Percentiles rank a stretch among this genome's conserved stretches.
Evolutionary conservation across 2,113 vertebrate species (phyloP).

Genomic region (Microcebus jonahi): DNA sequence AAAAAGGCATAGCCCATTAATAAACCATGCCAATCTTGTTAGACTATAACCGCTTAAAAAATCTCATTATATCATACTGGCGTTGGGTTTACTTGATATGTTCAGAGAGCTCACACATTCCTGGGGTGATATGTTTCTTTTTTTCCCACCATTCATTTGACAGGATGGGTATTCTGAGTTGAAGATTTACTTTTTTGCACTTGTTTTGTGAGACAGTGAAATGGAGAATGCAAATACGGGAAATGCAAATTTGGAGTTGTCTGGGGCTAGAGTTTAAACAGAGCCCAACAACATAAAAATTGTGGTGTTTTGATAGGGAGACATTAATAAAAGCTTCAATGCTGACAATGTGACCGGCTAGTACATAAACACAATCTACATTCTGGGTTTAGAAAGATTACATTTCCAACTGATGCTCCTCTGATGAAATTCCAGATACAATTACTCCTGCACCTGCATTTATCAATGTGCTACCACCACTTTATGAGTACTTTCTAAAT

Average conservation of each 20-base stretch:
- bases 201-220: slow-evolving; percentile 57
- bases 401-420: not conserved
- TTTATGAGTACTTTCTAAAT: not conserved
- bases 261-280: slow-evolving; percentile 43
- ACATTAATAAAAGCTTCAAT: slow-evolving; percentile 49
- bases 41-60: slow-evolving; percentile 23
- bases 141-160: not conserved
- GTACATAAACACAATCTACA: slow-evolving; percentile 44
- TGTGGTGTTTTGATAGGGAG: slow-evolving; percentile 44
- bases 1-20: slow-evolving; percentile 56
- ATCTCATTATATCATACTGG: slow-evolving; percentile 60
- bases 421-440: not conserved
- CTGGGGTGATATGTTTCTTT: slow-evolving; percentile 17
- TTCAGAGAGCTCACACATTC: slow-evolving; percentile 20
- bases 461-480: not conserved
- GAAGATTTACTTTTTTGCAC: slow-evolving; percentile 47
- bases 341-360: slow-evolving; percentile 37
- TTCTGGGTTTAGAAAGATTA: slow-evolving; percentile 30
- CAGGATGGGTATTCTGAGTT: slow-evolving; percentile 21
- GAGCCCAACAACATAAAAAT: slow-evolving; percentile 31
- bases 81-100: slow-evolving; percentile 44
- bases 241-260: slow-evolving; percentile 52
- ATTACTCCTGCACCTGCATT: not conserved
- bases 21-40: slow-evolving; percentile 64
- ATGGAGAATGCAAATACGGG: slow-evolving; percentile 31